A percentile compares a stretch with the other conserved stretches of the same genome.
Evolutionary conservation across 30 jellyfish, hydroid and myxozoan species (phyloP).

Genomic region (Pelagia noctiluca): DNA sequence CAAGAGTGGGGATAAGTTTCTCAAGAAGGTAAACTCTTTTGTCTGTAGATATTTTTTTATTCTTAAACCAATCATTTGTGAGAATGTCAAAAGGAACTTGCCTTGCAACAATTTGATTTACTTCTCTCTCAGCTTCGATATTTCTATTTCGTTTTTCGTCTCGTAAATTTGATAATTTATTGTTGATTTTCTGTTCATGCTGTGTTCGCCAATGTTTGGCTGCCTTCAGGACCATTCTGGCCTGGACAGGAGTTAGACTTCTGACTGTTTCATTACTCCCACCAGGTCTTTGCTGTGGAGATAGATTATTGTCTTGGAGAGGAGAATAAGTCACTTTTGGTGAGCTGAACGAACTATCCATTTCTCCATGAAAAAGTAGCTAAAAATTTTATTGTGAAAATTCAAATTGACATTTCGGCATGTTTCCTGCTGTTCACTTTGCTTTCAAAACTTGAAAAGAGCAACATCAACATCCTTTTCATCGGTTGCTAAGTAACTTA

Average conservation of each 20-base stretch:
- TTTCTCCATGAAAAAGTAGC: too few relatives aligned
- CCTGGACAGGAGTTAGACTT: constrained; percentile 63
- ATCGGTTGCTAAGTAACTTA: too few relatives aligned
- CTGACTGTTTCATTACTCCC: constrained; percentile 8
- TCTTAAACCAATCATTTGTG: constrained; percentile 80
- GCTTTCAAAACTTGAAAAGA: too few relatives aligned
- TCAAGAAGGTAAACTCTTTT: constrained; percentile 79
- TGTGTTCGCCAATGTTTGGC: constrained; percentile 85
- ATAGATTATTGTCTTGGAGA: too few relatives aligned
- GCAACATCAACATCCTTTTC: too few relatives aligned
- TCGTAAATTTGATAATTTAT: constrained; percentile 19
- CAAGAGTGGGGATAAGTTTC: constrained; percentile 86
- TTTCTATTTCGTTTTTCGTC: constrained; percentile 61
- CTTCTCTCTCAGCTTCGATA: constrained; percentile 64
- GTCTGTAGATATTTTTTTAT: constrained; percentile 53
- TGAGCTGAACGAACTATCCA: too few relatives aligned
- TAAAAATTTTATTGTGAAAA: too few relatives aligned
- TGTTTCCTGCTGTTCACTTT: too few relatives aligned
- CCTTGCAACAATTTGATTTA: constrained; percentile 71
- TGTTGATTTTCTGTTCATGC: constrained; percentile 73
- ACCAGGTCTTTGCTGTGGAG: too few relatives aligned
- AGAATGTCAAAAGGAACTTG: constrained; percentile 81
- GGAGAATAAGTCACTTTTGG: too few relatives aligned
- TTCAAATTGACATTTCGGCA: too few relatives aligned
- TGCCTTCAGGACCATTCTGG: constrained; percentile 65